A percentile compares a stretch with the other conserved stretches of the same genome.
phyloP scores from a whole-genome alignment of 1,140 invertebrate genomes.

The Coptotermes formosanus region DNA sequence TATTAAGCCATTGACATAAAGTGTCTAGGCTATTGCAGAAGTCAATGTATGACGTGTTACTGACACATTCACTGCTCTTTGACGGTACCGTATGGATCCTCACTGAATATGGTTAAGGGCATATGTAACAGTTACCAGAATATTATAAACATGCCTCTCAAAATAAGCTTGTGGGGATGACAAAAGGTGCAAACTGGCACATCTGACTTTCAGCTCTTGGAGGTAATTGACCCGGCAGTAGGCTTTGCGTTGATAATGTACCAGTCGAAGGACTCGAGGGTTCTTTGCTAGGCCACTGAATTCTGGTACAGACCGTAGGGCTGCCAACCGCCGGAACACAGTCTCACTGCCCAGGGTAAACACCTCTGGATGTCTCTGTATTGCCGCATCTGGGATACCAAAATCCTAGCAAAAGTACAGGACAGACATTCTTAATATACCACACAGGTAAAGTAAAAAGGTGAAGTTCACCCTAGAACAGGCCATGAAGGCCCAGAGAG shows the following conservation, averaged over 20 bases:
- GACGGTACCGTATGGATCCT: too few species aligned
- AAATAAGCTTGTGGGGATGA: constrained; percentile 53
- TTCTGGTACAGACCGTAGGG: constrained; percentile 52
- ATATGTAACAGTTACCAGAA: neutral
- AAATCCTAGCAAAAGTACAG: constrained; percentile 43
- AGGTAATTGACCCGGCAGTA: constrained; percentile 52
- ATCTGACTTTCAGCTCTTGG: constrained; percentile 52
- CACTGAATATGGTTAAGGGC: too few species aligned
- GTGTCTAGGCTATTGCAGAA: too few species aligned
- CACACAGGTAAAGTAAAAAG: too few species aligned
- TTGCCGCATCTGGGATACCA: constrained; percentile 51
- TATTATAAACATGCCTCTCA: constrained; percentile 49
- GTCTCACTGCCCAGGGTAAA: constrained; percentile 54
- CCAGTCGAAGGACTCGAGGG: constrained; percentile 53
- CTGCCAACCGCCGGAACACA: constrained; percentile 50
- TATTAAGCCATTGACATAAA: too few species aligned
- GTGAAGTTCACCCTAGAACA: too few species aligned
- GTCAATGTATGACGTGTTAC: too few species aligned
- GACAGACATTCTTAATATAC: neutral
- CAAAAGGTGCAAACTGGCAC: constrained; percentile 56
- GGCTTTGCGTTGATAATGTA: constrained; percentile 59
- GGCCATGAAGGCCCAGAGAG: too few species aligned
- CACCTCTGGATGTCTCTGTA: constrained; percentile 51
- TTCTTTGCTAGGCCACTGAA: constrained; percentile 53
- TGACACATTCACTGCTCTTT: too few species aligned